Percentiles rank a stretch among this genome's conserved stretches.
Evolutionary conservation across 1,140 invertebrate genomes (phyloP).

Genomic region (Drosophila orosa): DNA sequence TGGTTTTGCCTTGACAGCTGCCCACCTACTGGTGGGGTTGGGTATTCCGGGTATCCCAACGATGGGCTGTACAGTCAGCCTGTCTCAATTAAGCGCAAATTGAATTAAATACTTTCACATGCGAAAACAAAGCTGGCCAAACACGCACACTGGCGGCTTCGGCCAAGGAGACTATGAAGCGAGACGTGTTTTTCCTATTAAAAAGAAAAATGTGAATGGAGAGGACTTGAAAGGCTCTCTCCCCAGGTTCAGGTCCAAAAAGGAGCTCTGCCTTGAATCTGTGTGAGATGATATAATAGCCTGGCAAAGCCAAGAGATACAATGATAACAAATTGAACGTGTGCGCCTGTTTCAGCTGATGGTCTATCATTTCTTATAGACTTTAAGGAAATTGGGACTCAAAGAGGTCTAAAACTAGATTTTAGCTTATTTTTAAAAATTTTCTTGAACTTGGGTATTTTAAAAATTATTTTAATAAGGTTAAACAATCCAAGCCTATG

Average conservation of each 20-base stretch:
- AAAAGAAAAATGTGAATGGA: conserved; percentile 46
- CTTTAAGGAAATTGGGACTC: not conserved
- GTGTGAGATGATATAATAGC: conserved; percentile 42
- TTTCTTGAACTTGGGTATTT: not conserved
- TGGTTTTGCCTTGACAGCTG: conserved; percentile 56
- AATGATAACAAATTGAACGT: conserved; percentile 45
- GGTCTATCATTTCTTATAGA: not conserved
- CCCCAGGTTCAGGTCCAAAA: not conserved
- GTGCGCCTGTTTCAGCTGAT: conserved; percentile 4
- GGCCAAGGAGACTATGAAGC: conserved; percentile 21
- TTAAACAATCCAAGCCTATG: not conserved
- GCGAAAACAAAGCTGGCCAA: conserved; percentile 62
- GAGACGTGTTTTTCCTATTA: conserved; percentile 52
- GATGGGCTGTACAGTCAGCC: conserved; percentile 41
- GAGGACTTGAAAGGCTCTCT: conserved; percentile 27
- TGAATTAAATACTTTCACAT: conserved; percentile 69
- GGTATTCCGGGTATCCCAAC: conserved; percentile 11
- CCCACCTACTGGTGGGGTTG: conserved; percentile 39
- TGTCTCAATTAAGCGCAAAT: conserved; percentile 67
- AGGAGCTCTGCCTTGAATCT: conserved; percentile 12
- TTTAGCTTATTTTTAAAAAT: not conserved
- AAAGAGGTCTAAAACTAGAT: not conserved
- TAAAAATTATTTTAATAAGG: not conserved
- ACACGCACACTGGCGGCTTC: conserved; percentile 37
- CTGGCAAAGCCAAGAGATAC: conserved; percentile 14